These are phyloP conservation scores for human DNA, from an alignment of 2,113 vertebrate genomes.

Conservation along the genomic window GRCh38 chr6:126620501-126621000, in stretches of 20 bases:
- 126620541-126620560: not conserved
- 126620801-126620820: slow-evolving; percentile 47
- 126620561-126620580: not conserved
- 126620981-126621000: not conserved
- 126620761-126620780: not conserved
- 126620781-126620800: not conserved
- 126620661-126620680: not conserved
- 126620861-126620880: not conserved
- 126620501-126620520: not conserved
- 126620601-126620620: not conserved
- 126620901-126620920: not conserved
- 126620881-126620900: not conserved
- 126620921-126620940: not conserved
- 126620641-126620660: not conserved
- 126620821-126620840: not conserved
- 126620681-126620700: not conserved
- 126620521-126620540: not conserved
- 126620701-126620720: not conserved
- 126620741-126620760: not conserved
- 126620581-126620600: not conserved
- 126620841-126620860: not conserved
- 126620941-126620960: not conserved
- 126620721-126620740: not conserved
- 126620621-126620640: not conserved
- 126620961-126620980: not conserved